Percentiles rank a stretch among this genome's conserved stretches.
These are phyloP conservation scores for Apodemus agrarius DNA, from an alignment of 2,797 vertebrate species.

Conservation along the genomic window DNA sequence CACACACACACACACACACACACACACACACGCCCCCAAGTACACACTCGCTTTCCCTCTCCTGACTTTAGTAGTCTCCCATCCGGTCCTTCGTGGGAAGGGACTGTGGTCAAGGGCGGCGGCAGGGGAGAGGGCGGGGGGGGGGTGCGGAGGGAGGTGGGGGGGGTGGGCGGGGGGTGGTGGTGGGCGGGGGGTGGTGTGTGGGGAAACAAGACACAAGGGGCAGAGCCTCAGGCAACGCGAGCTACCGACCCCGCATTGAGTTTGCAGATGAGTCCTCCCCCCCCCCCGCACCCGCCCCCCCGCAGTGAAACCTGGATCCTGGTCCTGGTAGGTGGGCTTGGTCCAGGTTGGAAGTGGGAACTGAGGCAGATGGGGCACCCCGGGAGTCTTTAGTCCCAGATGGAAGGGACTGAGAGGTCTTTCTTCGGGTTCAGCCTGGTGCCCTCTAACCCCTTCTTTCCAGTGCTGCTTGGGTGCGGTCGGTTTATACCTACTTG, in stretches of 20 bases:
- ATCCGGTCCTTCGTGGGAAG: too few species aligned
- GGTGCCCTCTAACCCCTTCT: background rate
- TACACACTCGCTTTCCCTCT: too few species aligned
- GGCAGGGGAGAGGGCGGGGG: background rate
- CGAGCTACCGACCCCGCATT: too few species aligned
- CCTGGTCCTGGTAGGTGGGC: background rate
- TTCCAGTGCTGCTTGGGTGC: background rate
- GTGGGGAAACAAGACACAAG: rapidly evolving
- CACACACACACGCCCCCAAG: too few species aligned
- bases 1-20: background rate
- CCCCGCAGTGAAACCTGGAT: too few species aligned
- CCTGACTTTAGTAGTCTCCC: background rate
- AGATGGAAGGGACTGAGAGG: too few species aligned
- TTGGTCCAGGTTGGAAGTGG: background rate
- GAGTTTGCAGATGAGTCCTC: background rate
- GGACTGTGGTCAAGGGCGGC: background rate
- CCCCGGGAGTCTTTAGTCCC: background rate
- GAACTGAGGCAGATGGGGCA: background rate
- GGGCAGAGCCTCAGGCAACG: background rate
- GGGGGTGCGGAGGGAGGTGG: too few species aligned
- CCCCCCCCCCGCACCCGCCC: too few species aligned
- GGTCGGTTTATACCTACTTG: background rate
- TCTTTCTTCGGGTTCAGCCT: background rate
- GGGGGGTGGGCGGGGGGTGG: too few species aligned
- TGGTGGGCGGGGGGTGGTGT: too few species aligned